Evolutionary conservation across 2,113 vertebrate genomes (phyloP).

Genomic region (Melospiza melodia): DNA sequence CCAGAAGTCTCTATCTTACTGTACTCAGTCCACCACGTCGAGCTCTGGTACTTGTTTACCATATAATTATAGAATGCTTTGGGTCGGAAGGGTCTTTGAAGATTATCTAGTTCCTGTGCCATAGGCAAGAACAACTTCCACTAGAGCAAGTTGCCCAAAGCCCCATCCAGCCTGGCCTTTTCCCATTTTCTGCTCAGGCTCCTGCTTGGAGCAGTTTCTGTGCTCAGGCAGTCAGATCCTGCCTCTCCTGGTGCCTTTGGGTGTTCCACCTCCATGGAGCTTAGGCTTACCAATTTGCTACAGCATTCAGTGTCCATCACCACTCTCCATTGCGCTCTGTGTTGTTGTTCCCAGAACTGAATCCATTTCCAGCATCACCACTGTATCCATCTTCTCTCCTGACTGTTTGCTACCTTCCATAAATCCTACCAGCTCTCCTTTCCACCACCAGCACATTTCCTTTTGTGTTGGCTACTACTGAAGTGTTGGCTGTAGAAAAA

Average conservation of each 20-base stretch:
- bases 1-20: not conserved
- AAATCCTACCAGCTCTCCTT: not conserved
- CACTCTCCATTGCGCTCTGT: not conserved
- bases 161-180: not conserved
- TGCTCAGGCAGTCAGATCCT: not conserved
- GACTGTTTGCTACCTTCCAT: not conserved
- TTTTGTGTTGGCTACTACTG: not conserved
- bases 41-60: not conserved
- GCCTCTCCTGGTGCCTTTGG: not conserved
- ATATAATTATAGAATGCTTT: not conserved
- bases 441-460: accelerated
- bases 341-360: not conserved
- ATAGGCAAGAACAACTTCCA: not conserved
- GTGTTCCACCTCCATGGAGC: not conserved
- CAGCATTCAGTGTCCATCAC: not conserved
- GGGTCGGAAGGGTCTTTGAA: not conserved
- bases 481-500: not conserved
- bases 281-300: not conserved
- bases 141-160: not conserved
- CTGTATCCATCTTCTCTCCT: not conserved
- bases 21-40: not conserved
- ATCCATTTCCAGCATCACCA: not conserved
- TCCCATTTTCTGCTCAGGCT: not conserved
- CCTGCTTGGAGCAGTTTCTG: not conserved
- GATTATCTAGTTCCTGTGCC: not conserved